Evolutionary conservation across 2,888 invertebrate genomes (phyloP), one percentile per base, ranked within the genome.

Genomic region (Drosophila mettleri): DNA sequence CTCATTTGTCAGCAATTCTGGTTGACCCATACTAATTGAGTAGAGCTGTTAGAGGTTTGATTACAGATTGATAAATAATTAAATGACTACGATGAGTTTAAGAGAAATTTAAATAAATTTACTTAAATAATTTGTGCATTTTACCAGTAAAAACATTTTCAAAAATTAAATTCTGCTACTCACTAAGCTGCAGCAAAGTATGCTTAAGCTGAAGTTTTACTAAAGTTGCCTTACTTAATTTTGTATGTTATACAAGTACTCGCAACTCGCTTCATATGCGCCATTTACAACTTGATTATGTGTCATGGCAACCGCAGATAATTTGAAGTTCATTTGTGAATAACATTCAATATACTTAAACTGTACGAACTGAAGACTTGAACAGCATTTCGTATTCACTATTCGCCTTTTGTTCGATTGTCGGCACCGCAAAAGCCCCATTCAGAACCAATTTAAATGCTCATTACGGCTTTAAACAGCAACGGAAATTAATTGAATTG

Each of bases 401-500:
- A 64, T 67, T 66, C 65, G 80, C 65, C 86, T 76, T 83, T 83
- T 86, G 82, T 83, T 78, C 83, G 68, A 69, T 78, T 80, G 76
- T 36, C 62, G 54, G 46, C 62, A 83, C 80, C 86, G 80, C 83
- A 81, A 72, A 78, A 69, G 74, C 61, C 69, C 62, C 83, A 79
- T 67, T 74, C 79, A 73, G 69, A 79, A 84, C 79, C 85, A 84
- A 84, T 84, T 84, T 80, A 84, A 84, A 85, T 85, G 85, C 85
- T 84, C 80, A 80, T 84, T 84, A 85, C 80, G 85, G 77, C 83
- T 77, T 84, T 83, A 84, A 83, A 60, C 83, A 82, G 85, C 78
- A 74, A 66, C 77, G 78, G 67, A 86, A 87, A 86, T 87, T 86
- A 86, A 87, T 86, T 87, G 84, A 87, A 87, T 86, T 82, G 82